Base-by-base conservation (phyloP, 2,113 vertebrate genomes). In the Ciconia boyciana region DNA sequence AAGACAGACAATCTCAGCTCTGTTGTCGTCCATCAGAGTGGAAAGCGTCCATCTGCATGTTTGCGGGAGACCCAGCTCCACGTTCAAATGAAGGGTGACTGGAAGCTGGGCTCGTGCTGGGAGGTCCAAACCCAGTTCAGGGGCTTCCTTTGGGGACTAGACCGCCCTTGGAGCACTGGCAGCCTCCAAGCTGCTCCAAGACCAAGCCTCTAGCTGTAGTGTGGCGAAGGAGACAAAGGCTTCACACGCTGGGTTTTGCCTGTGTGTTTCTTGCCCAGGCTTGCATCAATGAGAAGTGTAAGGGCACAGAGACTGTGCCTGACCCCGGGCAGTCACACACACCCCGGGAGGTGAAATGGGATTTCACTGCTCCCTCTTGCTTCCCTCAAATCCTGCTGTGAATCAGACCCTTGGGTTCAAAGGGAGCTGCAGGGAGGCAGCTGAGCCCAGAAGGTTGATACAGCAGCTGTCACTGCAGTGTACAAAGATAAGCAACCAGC, bases 401-500 rank as follows among this genome's bases (percentile, higher is more conserved):
- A 43, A 43, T 31, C 49, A 58, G 44, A 60, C 19, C 24, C 51
- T 12, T 2, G 3, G 18, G 29, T 46, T 77, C 31, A 18, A 48
- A 28, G 16, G 20, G n/a, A 64, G 34, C 60, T 66, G 65, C 20
- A 13, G 20, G n/a, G 65, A 44, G 13, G 32, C 24, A 55, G 64
- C 28, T n/a, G 32, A 84, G 41, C n/a, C 25, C n/a, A 44, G 32
- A 49, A 48, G 15, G 24, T 1, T 24, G 48, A 41, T 2, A 18
- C 0, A 0, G 48, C 15, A 9, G 58, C 34, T 44, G 28, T 17
- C 21, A 32, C 16, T 0, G 3, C 2, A 0, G 21, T 6, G 55
- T 18, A 31, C 31, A 14, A 60, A 66, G 54, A 74, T 5, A n/a
- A 52, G 44, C 25, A n/a, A 18, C 32, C 32, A 52, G 41, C 28